Conservation (phyloP, 2,888 invertebrate genomes). For the Furcula furcula region DNA sequence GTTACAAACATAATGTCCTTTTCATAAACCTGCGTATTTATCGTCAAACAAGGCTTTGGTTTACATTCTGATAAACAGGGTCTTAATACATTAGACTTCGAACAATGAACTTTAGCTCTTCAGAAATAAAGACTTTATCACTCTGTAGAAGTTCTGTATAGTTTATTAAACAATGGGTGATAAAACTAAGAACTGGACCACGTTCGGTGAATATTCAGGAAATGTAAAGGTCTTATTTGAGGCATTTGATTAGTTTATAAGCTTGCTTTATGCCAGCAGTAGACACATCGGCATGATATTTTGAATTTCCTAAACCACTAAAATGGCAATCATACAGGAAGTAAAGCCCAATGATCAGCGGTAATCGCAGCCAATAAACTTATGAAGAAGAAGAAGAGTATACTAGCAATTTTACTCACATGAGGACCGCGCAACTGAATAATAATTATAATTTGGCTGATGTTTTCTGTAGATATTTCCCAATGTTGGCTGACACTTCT, state of each 20-base stretch:
- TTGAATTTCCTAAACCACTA: too few species aligned
- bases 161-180: slow-evolving; percentile 2
- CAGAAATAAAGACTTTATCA: neutral
- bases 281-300: too few species aligned
- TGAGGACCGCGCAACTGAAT: too few species aligned
- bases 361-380: too few species aligned
- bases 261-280: too few species aligned
- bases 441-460: too few species aligned
- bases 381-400: too few species aligned
- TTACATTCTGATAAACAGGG: slow-evolving; percentile 2
- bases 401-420: too few species aligned
- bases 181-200: neutral
- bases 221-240: neutral
- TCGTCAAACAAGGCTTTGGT: neutral
- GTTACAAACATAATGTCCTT: slow-evolving; percentile 1
- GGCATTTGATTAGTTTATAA: neutral
- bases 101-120: neutral
- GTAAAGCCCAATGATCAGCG: too few species aligned
- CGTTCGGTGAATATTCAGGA: neutral
- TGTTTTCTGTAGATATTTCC: too few species aligned
- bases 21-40: neutral
- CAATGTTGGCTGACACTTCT: too few species aligned
- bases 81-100: neutral
- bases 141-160: neutral
- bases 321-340: too few species aligned